Base-by-base conservation (phyloP, 2,888 invertebrate genomes). In the Perithous albicinctus region DNA sequence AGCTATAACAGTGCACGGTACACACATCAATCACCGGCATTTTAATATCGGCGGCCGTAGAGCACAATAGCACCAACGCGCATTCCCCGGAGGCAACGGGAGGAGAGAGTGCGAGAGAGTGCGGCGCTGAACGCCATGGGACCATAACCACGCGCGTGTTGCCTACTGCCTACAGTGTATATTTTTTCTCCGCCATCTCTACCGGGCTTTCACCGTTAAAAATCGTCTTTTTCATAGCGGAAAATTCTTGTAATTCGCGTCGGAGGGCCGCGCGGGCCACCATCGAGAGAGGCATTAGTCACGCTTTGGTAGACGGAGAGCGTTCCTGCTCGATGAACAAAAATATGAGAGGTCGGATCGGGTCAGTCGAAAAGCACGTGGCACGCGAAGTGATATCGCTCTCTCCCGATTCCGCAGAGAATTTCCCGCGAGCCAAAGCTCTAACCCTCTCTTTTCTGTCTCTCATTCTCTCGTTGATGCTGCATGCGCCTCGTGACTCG, bases 21-120 rank as follows among this genome's bases (percentile, higher is more conserved):
- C 89, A 90, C 90, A 89, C 92, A 93, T 93, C 92, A 93, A 93
- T 93, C 92, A 93, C 91, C 88, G 89, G 89, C 89, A 92, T 93
- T 93, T 93, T 93, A 92, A 93, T 92, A 92, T 92, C 91, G 90
- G 91, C 87, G 90, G 88, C 88, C 87, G 87, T n/a, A n/a, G 66
- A 75, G 75, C 88, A 92, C 92, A 92, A 92, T 92, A 91, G 89
- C 89, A 86, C 89, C 88, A 83, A 84, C 86, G 84, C 87, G 84
- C 87, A 88, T 88, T 87, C 88, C 86, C 80, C 80, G 82, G 85
- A 78, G 82, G 74, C 76, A 70, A 73, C 66, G 80, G 75, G 69
- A n/a, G n/a, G n/a, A n/a, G n/a, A n/a, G n/a, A n/a, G n/a, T n/a
- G n/a, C n/a, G n/a, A n/a, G n/a, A 69, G 75, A 72, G 61, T 72